Base-by-base conservation (phyloP, 30 jellyfish, hydroid and myxozoan species). In the Pseudorhiza aurosa region DNA sequence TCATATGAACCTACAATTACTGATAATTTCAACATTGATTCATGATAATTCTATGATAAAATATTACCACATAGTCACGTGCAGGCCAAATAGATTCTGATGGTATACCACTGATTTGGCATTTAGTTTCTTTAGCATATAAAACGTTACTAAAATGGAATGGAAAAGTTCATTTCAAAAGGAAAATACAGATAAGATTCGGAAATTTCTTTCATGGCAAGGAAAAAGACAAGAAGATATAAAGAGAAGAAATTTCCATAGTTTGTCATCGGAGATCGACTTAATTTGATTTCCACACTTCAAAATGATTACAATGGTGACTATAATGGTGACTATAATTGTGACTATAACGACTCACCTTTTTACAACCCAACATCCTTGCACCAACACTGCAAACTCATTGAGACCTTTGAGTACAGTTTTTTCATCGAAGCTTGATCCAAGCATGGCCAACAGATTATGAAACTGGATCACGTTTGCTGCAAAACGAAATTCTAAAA, bases 301-400 rank as follows among this genome's bases (percentile, higher is more conserved):
- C n/a, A n/a, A n/a, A n/a, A n/a, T n/a, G n/a, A n/a, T n/a, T n/a
- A n/a, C n/a, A n/a, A n/a, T n/a, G n/a, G n/a, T n/a, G n/a, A n/a
- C n/a, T n/a, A n/a, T n/a, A n/a, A n/a, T n/a, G n/a, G n/a, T n/a
- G n/a, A n/a, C n/a, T n/a, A n/a, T n/a, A n/a, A n/a, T n/a, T n/a
- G n/a, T n/a, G n/a, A n/a, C n/a, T n/a, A n/a, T n/a, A n/a, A n/a
- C n/a, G n/a, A 59, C n/a, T 47, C 10, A 88, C 98, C 98, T 91
- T 63, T 85, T 91, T 10, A 91, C 96, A 43, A 91, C 96, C 98
- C 98, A 91, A 43, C 96, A 83, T 8, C 98, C 98, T 63, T 91
- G 98, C 40, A 91, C 98, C 65, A 91, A 56, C 3, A 67, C 53
- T 18, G 91, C 98, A 40, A 64, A 91, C 53, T 77, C 88, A 8